Base-by-base conservation (phyloP, 2,797 vertebrate genomes). In the Pygocentrus nattereri region DNA sequence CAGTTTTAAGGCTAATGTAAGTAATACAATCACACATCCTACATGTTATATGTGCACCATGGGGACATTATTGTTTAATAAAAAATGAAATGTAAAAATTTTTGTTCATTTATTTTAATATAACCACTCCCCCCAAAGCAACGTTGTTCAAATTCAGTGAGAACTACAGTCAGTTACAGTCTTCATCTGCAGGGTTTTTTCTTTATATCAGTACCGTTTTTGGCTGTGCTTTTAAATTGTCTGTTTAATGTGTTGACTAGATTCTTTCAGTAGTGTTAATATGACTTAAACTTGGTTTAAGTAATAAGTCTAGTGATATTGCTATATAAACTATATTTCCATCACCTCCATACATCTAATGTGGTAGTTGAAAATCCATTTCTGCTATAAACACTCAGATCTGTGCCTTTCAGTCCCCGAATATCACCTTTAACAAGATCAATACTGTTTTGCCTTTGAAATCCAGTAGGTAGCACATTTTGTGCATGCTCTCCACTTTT, bases 371-470 rank as follows among this genome's bases (percentile, higher is more conserved):
- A 82, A 85, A 84, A 79, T 81, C 72, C 50, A 81, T 86, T 80
- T 76, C 74, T 84, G 80, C 54, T 75, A 83, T 85, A 84, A 82
- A 85, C 80, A 84, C 87, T 86, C 79, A 81, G 77, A 87, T 87
- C 72, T 88, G 75, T 78, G 79, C 75, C 82, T 82, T 79, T 81
- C 80, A 78, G 72, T 61, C 73, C 72, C 61, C 49, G 56, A 85
- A 82, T 86, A 85, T 84, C 74, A 82, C 82, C 74, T 88, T 87
- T 81, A 82, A 81, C 78, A 73, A 80, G 85, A 88, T 87, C 86
- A 85, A 84, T 85, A 85, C 81, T 72, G 59, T 82, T 86, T 83
- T 84, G 79, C 72, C 82, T 86, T 83, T 85, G 82, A 87, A 84
- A 85, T 82, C 68, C 52, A 76, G 67, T 77, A 79, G 80, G 81